phyloP scores from a whole-genome alignment of 2,888 invertebrate species.

The Clusia tigrina region DNA sequence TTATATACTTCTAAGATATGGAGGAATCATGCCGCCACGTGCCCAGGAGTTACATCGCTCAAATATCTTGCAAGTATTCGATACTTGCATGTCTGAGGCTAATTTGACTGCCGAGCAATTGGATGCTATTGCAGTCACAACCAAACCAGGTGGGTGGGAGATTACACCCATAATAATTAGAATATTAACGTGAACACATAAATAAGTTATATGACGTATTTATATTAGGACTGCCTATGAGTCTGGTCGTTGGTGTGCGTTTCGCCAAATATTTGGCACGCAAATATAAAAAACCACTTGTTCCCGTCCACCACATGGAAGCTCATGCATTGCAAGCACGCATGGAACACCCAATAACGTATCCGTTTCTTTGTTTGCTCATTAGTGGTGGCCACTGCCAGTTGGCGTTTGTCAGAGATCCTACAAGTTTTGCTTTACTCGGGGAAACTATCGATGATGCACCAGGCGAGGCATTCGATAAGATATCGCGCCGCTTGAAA shows the following conservation, averaged over 20 bases:
- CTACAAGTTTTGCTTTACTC: slow-evolving; percentile 80
- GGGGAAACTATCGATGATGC: slow-evolving; percentile 85
- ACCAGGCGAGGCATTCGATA: slow-evolving; percentile 94
- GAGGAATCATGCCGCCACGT: slow-evolving; percentile 87
- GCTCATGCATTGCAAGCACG: slow-evolving; percentile 93
- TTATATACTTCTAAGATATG: no score
- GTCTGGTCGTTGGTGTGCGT: slow-evolving; percentile 80
- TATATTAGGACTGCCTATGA: slow-evolving; percentile 66
- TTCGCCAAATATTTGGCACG: slow-evolving; percentile 81
- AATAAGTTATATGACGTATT: neutral
- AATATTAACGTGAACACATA: slow-evolving; percentile 20
- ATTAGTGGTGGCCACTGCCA: slow-evolving; percentile 95
- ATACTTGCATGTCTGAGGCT: slow-evolving; percentile 72
- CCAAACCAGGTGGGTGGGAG: slow-evolving; percentile 77
- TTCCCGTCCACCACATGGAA: slow-evolving; percentile 99
- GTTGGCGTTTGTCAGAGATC: slow-evolving; percentile 75
- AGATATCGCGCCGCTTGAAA: slow-evolving; percentile 88
- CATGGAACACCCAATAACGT: slow-evolving; percentile 73
- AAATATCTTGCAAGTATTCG: slow-evolving; percentile 79
- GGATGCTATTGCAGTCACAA: slow-evolving; percentile 90
- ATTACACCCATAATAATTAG: neutral
- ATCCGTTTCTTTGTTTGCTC: slow-evolving; percentile 88
- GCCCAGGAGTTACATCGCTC: slow-evolving; percentile 83
- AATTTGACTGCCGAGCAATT: slow-evolving; percentile 71
- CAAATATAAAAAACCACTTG: slow-evolving; percentile 77